Percentiles rank a stretch among this genome's conserved stretches.
Conservation (phyloP, 2,888 invertebrate genomes). For the Pterostichus niger region DNA sequence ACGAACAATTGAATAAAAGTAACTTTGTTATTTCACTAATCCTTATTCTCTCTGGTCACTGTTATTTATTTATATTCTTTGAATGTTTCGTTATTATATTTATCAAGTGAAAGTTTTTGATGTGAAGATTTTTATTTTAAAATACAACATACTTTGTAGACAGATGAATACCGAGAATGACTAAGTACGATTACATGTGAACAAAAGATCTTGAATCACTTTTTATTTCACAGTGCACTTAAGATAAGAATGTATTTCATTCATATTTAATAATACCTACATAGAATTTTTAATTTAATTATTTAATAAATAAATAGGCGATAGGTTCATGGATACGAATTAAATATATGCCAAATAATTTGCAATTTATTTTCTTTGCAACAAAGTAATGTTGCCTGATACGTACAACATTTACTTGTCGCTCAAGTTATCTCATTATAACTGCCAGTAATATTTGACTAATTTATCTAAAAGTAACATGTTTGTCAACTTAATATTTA, state of each 20-base stretch:
- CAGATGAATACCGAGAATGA: constrained; percentile 35
- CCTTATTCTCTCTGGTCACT: constrained; percentile 4
- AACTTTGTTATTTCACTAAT: constrained; percentile 20
- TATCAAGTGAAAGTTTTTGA: constrained; percentile 43
- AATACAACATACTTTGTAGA: background rate
- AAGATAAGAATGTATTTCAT: background rate
- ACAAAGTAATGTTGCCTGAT: no score
- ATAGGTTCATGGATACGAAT: no score
- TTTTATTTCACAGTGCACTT: background rate
- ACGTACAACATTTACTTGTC: no score
- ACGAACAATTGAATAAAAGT: constrained; percentile 20
- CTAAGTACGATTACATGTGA: constrained; percentile 27
- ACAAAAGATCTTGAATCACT: background rate
- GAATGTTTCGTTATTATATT: constrained; percentile 22
- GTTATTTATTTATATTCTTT: constrained; percentile 30
- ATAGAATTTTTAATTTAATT: background rate
- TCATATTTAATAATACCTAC: background rate
- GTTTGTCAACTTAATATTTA: no score
- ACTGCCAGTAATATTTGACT: no score
- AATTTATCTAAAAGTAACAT: no score
- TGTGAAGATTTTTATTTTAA: constrained; percentile 11
- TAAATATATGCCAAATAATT: no score
- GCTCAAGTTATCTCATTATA: no score
- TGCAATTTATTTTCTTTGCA: no score
- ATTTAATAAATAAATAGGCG: no score